Percentiles rank a stretch among this genome's conserved stretches.
These are phyloP conservation scores for Numenius phaeopus DNA, from an alignment of 2,797 vertebrate genomes.

Conservation along the genomic window DNA sequence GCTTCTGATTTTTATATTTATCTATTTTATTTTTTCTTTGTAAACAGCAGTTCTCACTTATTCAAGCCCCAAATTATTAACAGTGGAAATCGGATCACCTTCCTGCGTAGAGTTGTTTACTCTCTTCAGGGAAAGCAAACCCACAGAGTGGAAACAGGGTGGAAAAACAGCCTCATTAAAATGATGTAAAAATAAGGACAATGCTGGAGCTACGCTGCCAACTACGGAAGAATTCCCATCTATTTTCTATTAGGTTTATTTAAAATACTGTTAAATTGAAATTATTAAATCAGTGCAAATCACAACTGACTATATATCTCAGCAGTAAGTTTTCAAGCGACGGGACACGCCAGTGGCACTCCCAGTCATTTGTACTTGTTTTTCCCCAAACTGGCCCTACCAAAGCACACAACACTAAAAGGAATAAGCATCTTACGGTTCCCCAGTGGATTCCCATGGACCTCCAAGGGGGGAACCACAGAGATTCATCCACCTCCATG, in stretches of 20 bases:
- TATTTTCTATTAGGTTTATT: neutral
- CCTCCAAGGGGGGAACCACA: neutral
- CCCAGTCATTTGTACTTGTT: neutral
- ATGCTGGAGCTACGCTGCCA: neutral
- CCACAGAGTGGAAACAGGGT: slow-evolving; percentile 5
- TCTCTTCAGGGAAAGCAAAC: slow-evolving; percentile 59
- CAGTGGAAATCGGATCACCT: slow-evolving; percentile 65
- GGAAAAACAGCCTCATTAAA: slow-evolving; percentile 7
- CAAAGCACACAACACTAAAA: neutral
- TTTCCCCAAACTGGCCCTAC: neutral
- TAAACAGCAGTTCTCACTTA: slow-evolving; percentile 71
- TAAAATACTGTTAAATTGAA: neutral
- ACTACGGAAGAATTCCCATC: neutral
- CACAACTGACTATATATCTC: neutral
- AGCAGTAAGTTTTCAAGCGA: neutral
- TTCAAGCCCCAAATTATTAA: slow-evolving; percentile 32
- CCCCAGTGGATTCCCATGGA: neutral
- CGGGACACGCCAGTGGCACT: rapidly evolving
- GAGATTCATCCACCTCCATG: neutral
- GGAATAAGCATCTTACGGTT: neutral
- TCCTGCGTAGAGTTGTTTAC: slow-evolving; percentile 62
- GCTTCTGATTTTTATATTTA: slow-evolving; percentile 63
- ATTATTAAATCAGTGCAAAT: neutral
- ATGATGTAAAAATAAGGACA: neutral
- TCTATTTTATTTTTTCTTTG: neutral